phyloP scores from a whole-genome alignment of 1,140 invertebrate genomes.

The Scaptomyza hsui region DNA sequence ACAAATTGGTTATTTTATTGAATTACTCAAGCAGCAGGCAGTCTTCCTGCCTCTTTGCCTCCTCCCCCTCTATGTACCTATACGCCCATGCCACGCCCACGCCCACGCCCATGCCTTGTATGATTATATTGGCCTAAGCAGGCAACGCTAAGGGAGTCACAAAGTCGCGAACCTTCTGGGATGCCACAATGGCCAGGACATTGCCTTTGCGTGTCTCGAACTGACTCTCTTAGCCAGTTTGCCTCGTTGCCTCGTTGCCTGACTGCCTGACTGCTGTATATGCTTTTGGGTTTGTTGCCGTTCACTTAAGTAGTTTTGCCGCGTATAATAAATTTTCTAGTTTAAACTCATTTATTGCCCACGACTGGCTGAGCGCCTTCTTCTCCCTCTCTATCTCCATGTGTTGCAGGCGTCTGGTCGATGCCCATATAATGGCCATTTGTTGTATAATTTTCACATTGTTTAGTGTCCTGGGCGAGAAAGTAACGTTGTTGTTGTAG shows the following conservation, averaged over 20 bases:
- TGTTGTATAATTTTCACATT: constrained; percentile 82
- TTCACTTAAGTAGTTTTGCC: constrained; percentile 75
- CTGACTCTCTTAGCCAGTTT: not conserved
- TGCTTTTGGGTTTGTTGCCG: constrained; percentile 1
- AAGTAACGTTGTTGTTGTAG: constrained; percentile 46
- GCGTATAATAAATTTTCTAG: constrained; percentile 81
- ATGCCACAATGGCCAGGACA: constrained; percentile 49
- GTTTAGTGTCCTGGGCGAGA: constrained; percentile 59
- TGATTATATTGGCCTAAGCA: constrained; percentile 77
- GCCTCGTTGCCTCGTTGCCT: not conserved
- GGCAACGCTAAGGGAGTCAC: constrained; percentile 20
- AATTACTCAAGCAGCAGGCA: constrained; percentile 78
- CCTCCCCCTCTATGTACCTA: constrained; percentile 4
- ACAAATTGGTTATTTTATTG: constrained; percentile 83
- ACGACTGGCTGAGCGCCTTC: constrained; percentile 23
- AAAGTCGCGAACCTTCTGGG: constrained; percentile 35
- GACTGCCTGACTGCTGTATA: not conserved
- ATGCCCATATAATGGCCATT: constrained; percentile 65
- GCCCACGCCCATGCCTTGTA: constrained; percentile 35
- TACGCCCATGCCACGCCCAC: constrained; percentile 2
- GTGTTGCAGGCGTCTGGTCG: constrained; percentile 9
- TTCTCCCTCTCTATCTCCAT: not conserved
- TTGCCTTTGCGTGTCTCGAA: constrained; percentile 61
- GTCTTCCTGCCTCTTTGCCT: constrained; percentile 1
- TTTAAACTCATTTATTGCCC: constrained; percentile 81